Evolutionary conservation across 2,797 vertebrate species (phyloP), one percentile per base, ranked within the genome.

Genomic region (Nannoperca australis): DNA sequence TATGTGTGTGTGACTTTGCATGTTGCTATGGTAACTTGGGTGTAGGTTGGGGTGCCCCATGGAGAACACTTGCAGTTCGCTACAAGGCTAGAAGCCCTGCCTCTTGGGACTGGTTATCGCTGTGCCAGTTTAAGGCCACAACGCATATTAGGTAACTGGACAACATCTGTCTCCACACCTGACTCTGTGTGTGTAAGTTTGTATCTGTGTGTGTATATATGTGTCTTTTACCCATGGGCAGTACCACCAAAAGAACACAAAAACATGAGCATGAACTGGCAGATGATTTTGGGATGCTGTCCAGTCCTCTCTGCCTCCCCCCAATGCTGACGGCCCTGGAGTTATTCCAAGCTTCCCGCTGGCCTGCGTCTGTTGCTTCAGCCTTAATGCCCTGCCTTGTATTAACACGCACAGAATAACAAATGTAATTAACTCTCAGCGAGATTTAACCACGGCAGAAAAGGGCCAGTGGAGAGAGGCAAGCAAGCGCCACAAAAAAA

Each of bases 21-120:
- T 34, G 88, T 92, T 89, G 86, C 89, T 63, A 89, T 90, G 85
- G 91, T 73, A 83, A 92, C 89, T 22, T 67, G 44, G 71, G 85
- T 85, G 78, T 83, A 88, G 89, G 86, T 82, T 79, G 61, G 73
- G 76, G 73, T 82, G 70, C 78, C 89, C 90, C 75, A 70, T 24
- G 62, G 88, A 89, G 87, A 88, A 76, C 74, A 76, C 78, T 91
- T 49, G 65, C 81, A 67, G 83, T 69, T 81, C 5, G 32, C 77
- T 70, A 22, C 70, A 63, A 82, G 82, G 79, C 85, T 78, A 84
- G 77, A 83, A 81, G 76, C 70, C 64, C 44, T 50, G 73, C 55
- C 81, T 85, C 85, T 27, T 38, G 85, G 80, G 91, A 82, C 67
- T 27, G 3, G 51, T 59, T 69, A 73, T 60, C 30, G 40, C 59